These are phyloP conservation scores for Taeniopygia guttata DNA, from an alignment of 2,797 vertebrate genomes.

Conservation along the genomic window DNA sequence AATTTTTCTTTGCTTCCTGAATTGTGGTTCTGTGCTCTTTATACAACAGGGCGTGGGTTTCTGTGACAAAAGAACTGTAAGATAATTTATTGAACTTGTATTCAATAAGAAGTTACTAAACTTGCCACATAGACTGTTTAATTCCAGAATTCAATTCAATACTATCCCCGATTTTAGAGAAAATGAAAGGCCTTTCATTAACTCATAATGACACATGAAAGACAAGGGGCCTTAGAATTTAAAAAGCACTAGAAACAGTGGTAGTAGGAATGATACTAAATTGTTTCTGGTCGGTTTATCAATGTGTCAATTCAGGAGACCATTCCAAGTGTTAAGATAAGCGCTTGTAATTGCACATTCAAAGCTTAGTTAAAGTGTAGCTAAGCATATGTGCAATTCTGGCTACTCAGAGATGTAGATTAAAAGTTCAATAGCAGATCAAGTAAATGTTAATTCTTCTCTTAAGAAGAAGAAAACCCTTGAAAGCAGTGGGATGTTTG, in stretches of 20 bases:
- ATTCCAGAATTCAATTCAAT: neutral
- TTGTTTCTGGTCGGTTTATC: neutral
- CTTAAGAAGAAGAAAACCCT: neutral
- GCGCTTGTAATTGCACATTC: neutral
- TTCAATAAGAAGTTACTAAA: neutral
- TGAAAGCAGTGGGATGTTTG: neutral
- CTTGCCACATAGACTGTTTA: neutral
- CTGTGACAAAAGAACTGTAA: neutral
- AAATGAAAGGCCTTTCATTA: neutral
- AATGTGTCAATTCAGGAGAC: neutral
- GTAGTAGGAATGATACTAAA: neutral
- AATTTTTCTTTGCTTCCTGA: neutral
- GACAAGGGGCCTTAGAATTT: neutral
- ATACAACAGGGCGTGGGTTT: neutral
- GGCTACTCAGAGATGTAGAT: neutral
- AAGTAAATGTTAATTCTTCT: neutral
- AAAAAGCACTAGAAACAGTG: neutral
- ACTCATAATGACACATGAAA: neutral
- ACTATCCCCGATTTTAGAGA: neutral
- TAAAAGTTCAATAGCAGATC: neutral
- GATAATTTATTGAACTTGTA: neutral
- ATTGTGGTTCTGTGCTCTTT: neutral
- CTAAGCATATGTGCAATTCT: neutral
- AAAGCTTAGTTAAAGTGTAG: neutral
- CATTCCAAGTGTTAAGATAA: neutral